These are phyloP conservation scores for Polypterus senegalus DNA, from an alignment of 2,113 vertebrate genomes.

Conservation along the genomic window DNA sequence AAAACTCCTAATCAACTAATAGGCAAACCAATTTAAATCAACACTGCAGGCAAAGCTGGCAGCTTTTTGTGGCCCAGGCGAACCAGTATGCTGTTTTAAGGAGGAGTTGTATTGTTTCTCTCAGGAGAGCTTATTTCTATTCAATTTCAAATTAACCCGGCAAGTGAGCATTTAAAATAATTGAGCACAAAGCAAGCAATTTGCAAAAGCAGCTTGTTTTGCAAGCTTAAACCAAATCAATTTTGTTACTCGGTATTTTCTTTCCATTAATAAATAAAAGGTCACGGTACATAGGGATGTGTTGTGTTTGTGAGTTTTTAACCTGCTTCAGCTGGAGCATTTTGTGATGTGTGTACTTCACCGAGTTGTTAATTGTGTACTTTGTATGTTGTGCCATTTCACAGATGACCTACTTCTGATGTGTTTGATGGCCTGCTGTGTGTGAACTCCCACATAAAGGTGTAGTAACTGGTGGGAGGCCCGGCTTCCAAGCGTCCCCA, in stretches of 20 bases:
- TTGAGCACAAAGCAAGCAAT: constrained; percentile 15
- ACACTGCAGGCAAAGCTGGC: too few relatives aligned
- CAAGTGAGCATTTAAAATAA: constrained; percentile 14
- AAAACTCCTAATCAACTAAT: too few relatives aligned
- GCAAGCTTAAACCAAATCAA: constrained; percentile 16
- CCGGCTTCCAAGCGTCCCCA: neutral
- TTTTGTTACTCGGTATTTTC: constrained; percentile 5
- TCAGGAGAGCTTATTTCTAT: too few relatives aligned
- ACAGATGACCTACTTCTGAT: constrained; percentile 15
- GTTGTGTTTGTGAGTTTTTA: neutral
- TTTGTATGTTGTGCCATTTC: neutral
- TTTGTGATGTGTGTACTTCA: neutral
- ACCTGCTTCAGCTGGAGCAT: constrained; percentile 3
- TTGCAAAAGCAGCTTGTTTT: constrained; percentile 19
- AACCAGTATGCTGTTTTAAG: too few relatives aligned
- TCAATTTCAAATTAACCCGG: constrained; percentile 23
- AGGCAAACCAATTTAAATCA: too few relatives aligned
- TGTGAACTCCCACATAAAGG: neutral
- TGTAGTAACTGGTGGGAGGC: neutral
- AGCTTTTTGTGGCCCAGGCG: too few relatives aligned
- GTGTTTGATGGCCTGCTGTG: neutral
- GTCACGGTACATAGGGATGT: neutral
- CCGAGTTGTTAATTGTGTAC: neutral
- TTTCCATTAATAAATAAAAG: constrained; percentile 9
- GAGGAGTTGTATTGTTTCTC: too few relatives aligned